A percentile compares a stretch with the other conserved stretches of the same genome.
Conservation (phyloP, 2,888 invertebrate species). For the Sinotaia quadrata region DNA sequence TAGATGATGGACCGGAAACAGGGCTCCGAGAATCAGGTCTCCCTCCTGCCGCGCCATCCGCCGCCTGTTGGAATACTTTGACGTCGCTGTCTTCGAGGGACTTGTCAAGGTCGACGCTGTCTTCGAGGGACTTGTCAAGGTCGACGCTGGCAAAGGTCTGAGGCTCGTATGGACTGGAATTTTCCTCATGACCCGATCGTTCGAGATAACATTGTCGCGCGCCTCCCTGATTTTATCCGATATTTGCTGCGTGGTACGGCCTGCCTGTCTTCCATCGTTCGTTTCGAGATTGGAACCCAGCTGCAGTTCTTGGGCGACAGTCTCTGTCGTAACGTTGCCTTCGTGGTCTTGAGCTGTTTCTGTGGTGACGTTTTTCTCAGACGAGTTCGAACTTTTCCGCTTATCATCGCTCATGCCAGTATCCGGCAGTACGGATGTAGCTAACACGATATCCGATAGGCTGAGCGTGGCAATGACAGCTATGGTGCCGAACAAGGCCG, state of each 20-base stretch:
- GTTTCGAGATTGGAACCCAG: too few relatives aligned
- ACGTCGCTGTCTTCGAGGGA: neutral
- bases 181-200: neutral
- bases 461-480: too few relatives aligned
- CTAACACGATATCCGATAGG: too few relatives aligned
- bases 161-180: neutral
- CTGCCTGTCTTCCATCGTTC: too few relatives aligned
- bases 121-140: neutral
- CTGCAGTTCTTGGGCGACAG: too few relatives aligned
- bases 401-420: too few relatives aligned
- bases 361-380: too few relatives aligned
- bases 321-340: too few relatives aligned
- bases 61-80: slow-evolving; percentile 32
- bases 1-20: slow-evolving; percentile 76
- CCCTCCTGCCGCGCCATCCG: slow-evolving; percentile 72
- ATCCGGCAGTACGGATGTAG: too few relatives aligned
- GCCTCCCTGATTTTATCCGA: neutral
- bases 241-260: neutral
- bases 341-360: too few relatives aligned
- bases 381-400: too few relatives aligned
- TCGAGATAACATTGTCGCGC: neutral
- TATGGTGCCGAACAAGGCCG: too few relatives aligned
- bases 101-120: neutral
- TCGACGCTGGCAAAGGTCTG: neutral
- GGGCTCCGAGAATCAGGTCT: slow-evolving; percentile 77